Percentiles rank a stretch among this genome's conserved stretches.
Evolutionary conservation across 2,888 invertebrate genomes (phyloP).

Genomic region (Emmelina monodactyla): DNA sequence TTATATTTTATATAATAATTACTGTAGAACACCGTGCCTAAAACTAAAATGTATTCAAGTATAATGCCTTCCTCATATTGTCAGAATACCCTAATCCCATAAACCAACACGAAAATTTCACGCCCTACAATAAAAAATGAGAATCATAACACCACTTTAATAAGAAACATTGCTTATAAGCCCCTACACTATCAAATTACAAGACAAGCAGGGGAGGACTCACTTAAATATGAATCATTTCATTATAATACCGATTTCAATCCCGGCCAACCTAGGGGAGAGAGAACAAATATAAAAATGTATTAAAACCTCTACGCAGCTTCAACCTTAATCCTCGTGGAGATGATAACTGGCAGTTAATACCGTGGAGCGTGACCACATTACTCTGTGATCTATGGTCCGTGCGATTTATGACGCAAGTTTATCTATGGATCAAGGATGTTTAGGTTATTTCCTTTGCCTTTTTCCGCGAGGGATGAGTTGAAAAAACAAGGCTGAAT

Average conservation of each 20-base stretch:
- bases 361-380: conserved; percentile 64
- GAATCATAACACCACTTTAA: conserved; percentile 58
- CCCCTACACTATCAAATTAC: conserved; percentile 57
- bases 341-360: conserved; percentile 65
- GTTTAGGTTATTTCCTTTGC: conserved; percentile 32
- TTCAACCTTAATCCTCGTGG: conserved; percentile 55
- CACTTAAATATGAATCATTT: conserved; percentile 68
- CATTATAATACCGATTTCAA: conserved; percentile 66
- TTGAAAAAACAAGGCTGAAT: no score
- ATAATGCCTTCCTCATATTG: no score
- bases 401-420: conserved; percentile 35
- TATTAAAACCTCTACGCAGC: conserved; percentile 40
- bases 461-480: conserved; percentile 30
- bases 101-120: conserved; percentile 16
- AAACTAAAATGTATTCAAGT: no score
- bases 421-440: conserved; percentile 54
- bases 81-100: no score
- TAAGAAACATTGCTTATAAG: conserved; percentile 62
- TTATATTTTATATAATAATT: no score
- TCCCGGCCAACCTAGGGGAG: conserved; percentile 63
- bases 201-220: conserved; percentile 53
- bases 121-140: conserved; percentile 34
- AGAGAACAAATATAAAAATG: conserved; percentile 53
- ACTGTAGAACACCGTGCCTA: no score
- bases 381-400: conserved; percentile 63